Evolutionary conservation across 2,888 invertebrate genomes (phyloP).

Genomic region (Didymodactylos carnosus): DNA sequence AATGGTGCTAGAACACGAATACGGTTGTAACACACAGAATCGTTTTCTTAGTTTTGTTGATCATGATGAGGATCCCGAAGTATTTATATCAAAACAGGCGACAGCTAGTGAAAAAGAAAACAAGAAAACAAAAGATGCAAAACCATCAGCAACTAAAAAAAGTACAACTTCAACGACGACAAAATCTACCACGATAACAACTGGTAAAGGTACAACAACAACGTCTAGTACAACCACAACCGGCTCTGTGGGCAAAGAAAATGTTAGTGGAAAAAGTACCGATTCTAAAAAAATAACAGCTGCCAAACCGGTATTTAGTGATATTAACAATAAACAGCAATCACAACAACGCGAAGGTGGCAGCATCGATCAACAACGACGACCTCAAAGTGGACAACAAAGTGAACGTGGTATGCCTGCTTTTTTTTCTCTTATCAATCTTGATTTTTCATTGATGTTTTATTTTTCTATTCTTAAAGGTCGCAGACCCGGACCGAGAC

Average conservation of each 20-base stretch:
- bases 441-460: background rate
- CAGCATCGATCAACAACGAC: background rate
- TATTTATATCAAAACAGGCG: background rate
- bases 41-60: background rate
- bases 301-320: background rate
- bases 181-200: background rate
- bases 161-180: background rate
- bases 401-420: background rate
- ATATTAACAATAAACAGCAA: background rate
- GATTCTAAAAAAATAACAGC: background rate
- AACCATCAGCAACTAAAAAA: background rate
- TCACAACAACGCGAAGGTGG: background rate
- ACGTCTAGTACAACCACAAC: background rate
- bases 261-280: background rate
- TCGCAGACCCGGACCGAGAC: no score
- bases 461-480: background rate
- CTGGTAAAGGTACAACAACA: background rate
- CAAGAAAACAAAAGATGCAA: background rate
- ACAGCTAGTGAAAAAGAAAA: background rate
- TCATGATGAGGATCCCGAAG: background rate
- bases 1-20: background rate
- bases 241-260: background rate
- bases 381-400: no score
- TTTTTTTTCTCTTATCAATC: background rate
- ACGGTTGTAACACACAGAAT: background rate